Base-by-base conservation (phyloP, 1,140 invertebrate genomes). In the Propsilocerus akamusi region DNA sequence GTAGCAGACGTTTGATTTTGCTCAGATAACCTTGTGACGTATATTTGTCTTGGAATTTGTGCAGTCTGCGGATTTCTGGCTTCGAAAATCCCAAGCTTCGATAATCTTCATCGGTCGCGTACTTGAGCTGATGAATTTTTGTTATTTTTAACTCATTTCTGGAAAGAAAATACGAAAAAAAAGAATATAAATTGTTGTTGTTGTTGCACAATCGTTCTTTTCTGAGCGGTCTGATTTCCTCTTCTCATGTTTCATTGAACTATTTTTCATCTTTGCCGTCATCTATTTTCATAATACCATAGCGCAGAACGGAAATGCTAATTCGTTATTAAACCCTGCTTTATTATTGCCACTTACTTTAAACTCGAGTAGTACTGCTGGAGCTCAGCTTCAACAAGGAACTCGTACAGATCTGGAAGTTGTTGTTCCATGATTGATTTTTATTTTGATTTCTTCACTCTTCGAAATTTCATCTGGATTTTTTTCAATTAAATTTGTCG, bases 71-170 rank as follows among this genome's bases (percentile, higher is more conserved):
- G 67, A 92, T 88, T 68, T 98, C 95, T 22, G 94, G 94, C 55
- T 88, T 86, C 7, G 90, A 90, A 78, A 99, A 88, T 5, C 94
- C 94, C 57, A 99, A 83, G 51, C 85, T 81, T 28, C 74, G 68
- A 25, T 97, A 69, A 67, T 99, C 95, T 53, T 92, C 86, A 56
- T 95, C 90, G 1, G 85, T 81, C 5, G 95, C 91, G 74, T 92
- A 97, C 65, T 97, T 97, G n/a, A 99, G 69, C 65, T 99, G 94
- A 22, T 86, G 80, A n/a, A 92, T 80, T 67, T 83, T 87, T 59
- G 81, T 81, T 47, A 91, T 77, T 67, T 84, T 85, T 55, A 85
- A 66, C 59, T 80, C 76, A 59, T 76, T 72, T 72, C 86, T 89
- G 64, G 52, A 64, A 65, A 57, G 47, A 57, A 55, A 48, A 48